Conservation (phyloP, 2,797 vertebrate species). For the Xiphorhynchus erythropygius region DNA sequence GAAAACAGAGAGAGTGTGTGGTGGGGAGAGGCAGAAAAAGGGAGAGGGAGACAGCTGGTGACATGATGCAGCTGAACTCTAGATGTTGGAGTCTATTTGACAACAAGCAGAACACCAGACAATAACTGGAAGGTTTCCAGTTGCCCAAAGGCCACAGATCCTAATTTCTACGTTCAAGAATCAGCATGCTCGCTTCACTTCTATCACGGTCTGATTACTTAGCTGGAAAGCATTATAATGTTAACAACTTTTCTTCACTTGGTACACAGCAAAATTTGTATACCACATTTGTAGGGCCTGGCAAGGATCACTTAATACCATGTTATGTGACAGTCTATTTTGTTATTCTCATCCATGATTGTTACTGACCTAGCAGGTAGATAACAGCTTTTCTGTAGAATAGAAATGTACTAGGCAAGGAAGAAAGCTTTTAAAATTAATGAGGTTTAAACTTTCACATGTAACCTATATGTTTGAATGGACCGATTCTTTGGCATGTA, state of each 20-base stretch:
- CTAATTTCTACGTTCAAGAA: background rate
- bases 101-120: background rate
- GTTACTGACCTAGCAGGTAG: background rate
- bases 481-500: background rate
- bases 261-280: background rate
- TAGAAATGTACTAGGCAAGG: background rate
- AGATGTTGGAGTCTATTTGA: background rate
- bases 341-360: background rate
- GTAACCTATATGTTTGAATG: background rate
- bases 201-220: background rate
- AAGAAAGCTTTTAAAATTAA: background rate
- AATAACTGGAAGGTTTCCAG: background rate
- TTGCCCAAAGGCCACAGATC: background rate
- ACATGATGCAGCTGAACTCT: background rate
- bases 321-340: background rate
- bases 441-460: background rate
- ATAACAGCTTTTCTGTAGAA: background rate
- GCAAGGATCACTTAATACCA: background rate
- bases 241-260: background rate
- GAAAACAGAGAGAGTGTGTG: background rate
- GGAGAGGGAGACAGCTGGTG: background rate
- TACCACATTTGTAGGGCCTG: background rate
- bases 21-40: background rate
- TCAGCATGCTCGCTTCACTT: background rate
- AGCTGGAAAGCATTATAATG: background rate